Evolutionary conservation across 2,888 invertebrate genomes (phyloP).

Genomic region (Acanthococcus lagerstroemiae): DNA sequence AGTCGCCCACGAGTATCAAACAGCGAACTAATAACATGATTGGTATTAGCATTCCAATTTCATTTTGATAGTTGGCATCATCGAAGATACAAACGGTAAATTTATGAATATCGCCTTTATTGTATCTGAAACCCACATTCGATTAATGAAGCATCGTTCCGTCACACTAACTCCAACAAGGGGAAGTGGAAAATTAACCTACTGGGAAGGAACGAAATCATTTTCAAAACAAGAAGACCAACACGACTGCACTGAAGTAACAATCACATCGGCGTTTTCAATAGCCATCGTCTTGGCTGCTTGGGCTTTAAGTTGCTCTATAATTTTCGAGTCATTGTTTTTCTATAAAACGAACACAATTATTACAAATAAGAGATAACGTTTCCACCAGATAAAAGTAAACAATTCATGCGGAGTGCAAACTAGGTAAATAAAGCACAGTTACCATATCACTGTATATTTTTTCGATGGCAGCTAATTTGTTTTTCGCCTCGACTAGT

Average conservation of each 20-base stretch:
- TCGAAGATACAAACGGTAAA: conserved; percentile 16
- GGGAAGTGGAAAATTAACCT: neutral
- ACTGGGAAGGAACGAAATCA: conserved; percentile 10
- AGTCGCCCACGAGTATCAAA: conserved; percentile 5
- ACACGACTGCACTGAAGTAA: neutral
- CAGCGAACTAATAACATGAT: neutral
- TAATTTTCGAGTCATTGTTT: neutral
- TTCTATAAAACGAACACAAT: neutral
- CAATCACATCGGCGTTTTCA: neutral
- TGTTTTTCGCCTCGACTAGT: neutral
- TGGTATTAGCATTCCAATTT: conserved; percentile 5
- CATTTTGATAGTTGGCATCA: conserved; percentile 10
- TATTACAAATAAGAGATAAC: neutral
- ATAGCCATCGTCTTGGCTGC: neutral
- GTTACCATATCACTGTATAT: neutral
- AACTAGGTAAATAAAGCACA: neutral
- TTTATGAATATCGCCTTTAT: conserved; percentile 7
- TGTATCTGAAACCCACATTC: neutral
- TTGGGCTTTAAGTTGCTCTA: neutral
- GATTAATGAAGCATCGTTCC: neutral
- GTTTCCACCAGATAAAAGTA: neutral
- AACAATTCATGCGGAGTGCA: neutral
- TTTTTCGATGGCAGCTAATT: neutral
- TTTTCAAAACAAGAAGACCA: conserved; percentile 13
- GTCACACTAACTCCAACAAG: neutral